These are phyloP conservation scores for Anthopleura sola DNA, from an alignment of 64 coral and sea anemone genomes.

Conservation along the genomic window DNA sequence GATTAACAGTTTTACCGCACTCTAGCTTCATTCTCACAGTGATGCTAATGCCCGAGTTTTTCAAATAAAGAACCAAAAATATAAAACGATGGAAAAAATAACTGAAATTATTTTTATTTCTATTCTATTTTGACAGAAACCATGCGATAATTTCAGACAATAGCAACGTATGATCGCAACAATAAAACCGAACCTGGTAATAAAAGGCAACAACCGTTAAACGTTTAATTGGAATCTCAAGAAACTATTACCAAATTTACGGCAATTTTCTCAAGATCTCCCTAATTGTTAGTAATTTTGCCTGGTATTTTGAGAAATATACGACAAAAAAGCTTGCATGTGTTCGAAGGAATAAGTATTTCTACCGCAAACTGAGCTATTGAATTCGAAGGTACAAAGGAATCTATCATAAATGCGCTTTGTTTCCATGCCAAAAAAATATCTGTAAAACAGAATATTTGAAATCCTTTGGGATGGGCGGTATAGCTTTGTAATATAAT, in stretches of 20 bases:
- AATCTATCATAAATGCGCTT: not conserved
- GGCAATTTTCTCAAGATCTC: not conserved
- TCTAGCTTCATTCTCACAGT: not conserved
- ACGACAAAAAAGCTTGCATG: not conserved
- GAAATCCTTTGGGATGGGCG: constrained; percentile 20
- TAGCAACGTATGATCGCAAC: not conserved
- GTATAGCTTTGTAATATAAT: not conserved
- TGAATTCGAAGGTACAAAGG: not conserved
- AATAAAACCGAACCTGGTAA: not conserved
- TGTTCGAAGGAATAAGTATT: not conserved
- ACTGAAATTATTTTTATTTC: not conserved
- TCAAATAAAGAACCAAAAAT: not conserved
- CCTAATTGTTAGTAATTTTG: not conserved
- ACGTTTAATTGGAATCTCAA: not conserved
- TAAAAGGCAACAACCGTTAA: not conserved
- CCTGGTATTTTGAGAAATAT: not conserved
- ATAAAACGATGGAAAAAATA: not conserved
- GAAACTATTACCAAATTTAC: constrained; percentile 6
- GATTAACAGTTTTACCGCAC: not conserved
- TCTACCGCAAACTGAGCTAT: not conserved
- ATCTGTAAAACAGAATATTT: not conserved
- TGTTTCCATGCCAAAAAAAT: not conserved
- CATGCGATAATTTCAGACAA: not conserved
- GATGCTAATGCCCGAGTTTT: not conserved
- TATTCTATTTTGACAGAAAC: not conserved